Evolutionary conservation across 2,113 vertebrate species (phyloP), one percentile per base, ranked within the genome.

Genomic region (Synchiropus splendidus): DNA sequence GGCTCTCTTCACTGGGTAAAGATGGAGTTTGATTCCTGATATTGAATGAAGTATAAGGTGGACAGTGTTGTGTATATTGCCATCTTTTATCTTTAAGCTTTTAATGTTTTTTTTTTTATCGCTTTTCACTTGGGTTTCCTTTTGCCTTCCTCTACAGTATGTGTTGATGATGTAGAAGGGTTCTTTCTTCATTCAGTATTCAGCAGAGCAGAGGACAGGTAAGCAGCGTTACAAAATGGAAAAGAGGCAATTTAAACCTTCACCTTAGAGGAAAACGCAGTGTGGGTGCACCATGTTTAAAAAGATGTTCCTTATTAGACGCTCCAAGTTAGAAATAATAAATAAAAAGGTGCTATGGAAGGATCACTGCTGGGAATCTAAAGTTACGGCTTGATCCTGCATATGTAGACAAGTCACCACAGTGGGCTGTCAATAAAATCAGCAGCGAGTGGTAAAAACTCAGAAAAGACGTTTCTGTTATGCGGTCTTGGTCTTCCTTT

Each of bases 301-400:
- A 57, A 54, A 1, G 6, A 41, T 52, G 45, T 67, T 56, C 42
- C 48, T 63, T 56, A 56, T 69, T 67, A 74, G 45, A 49, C 40
- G 42, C 42, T 14, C 59, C 59, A 57, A 14, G 18, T 44, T 38
- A 49, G 51, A 31, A 42, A 35, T 42, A 46, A 36, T 57, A n/a
- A n/a, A n/a, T n/a, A n/a, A n/a, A n/a, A n/a, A n/a, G n/a, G n/a
- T n/a, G n/a, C n/a, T n/a, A n/a, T n/a, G n/a, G n/a, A n/a, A n/a
- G n/a, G n/a, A n/a, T 41, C 34, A 33, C 27, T 64, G 42, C 60
- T 45, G 51, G 11, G 42, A 72, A 67, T 72, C 49, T 51, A 41
- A 60, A 65, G 68, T 63, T 49, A 54, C 51, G 48, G 67, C 36
- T 16, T 67, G 70, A 68, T 60, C 70, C 63, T 58, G 59, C 61